Conservation (phyloP, 2,797 vertebrate species). For the Cossypha polioptera region DNA sequence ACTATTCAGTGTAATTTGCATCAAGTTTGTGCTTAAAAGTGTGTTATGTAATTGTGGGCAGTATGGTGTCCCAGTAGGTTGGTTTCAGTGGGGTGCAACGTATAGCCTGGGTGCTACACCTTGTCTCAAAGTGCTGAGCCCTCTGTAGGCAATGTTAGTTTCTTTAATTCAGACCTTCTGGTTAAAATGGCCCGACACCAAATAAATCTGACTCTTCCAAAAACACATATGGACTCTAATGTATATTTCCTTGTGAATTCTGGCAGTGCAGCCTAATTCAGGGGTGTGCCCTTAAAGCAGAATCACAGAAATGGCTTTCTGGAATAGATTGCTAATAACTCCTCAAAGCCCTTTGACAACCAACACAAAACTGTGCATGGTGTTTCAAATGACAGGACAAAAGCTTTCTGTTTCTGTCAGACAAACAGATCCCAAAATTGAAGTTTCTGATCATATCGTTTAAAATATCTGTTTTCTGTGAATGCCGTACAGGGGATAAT, state of each 20-base stretch:
- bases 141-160: not conserved
- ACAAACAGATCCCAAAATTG: not conserved
- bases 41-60: not conserved
- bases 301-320: not conserved
- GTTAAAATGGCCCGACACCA: conserved; percentile 20
- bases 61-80: not conserved
- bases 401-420: not conserved
- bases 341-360: not conserved
- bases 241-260: conserved; percentile 14
- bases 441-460: conserved; percentile 2
- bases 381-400: not conserved
- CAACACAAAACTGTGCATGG: not conserved
- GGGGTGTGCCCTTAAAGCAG: not conserved
- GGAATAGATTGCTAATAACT: not conserved
- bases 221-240: not conserved
- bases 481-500: not conserved
- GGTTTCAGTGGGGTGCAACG: not conserved
- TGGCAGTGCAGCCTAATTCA: not conserved
- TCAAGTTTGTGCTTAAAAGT: not conserved
- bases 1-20: not conserved
- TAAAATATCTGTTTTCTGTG: conserved; percentile 15
- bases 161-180: conserved; percentile 23
- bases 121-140: not conserved
- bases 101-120: not conserved
- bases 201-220: conserved; percentile 29